A percentile compares a stretch with the other conserved stretches of the same genome.
Conservation (phyloP, 2,113 vertebrate genomes). For the Engystomops pustulosus region DNA sequence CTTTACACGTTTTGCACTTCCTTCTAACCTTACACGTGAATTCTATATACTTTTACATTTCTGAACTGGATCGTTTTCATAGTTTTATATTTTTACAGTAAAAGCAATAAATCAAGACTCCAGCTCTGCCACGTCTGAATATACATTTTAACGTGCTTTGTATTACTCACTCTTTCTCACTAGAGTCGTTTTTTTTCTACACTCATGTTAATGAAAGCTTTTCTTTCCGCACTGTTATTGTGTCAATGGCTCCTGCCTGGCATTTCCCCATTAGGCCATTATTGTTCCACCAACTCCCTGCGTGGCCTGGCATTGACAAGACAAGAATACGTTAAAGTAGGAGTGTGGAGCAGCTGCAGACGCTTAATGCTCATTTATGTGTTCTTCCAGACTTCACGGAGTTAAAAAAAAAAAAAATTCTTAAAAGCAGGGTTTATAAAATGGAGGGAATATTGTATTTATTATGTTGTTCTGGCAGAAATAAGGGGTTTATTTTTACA, state of each 20-base stretch:
- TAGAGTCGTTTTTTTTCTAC: neutral
- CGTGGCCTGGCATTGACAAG: slow-evolving; percentile 15
- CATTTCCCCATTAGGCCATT: slow-evolving; percentile 23
- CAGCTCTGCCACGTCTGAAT: neutral
- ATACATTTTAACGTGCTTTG: neutral
- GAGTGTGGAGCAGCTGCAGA: slow-evolving; percentile 23
- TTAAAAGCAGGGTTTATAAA: neutral
- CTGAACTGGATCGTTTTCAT: no score
- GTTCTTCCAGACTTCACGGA: neutral
- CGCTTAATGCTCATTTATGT: neutral
- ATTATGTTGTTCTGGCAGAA: slow-evolving; percentile 10
- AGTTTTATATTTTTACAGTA: no score
- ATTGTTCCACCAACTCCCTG: slow-evolving; percentile 20
- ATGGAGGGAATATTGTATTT: slow-evolving; percentile 34
- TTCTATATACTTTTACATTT: no score
- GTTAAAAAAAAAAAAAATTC: slow-evolving; percentile 33
- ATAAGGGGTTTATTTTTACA: slow-evolving; percentile 51
- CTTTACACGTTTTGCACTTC: no score
- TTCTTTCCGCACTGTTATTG: slow-evolving; percentile 23
- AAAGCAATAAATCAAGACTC: neutral
- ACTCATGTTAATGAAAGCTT: slow-evolving; percentile 36
- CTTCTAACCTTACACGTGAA: no score
- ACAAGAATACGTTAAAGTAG: slow-evolving; percentile 24
- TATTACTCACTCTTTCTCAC: neutral
- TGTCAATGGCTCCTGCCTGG: slow-evolving; percentile 42